Base-by-base conservation (phyloP, 1,140 invertebrate genomes). In the Drosophila bifasciata region DNA sequence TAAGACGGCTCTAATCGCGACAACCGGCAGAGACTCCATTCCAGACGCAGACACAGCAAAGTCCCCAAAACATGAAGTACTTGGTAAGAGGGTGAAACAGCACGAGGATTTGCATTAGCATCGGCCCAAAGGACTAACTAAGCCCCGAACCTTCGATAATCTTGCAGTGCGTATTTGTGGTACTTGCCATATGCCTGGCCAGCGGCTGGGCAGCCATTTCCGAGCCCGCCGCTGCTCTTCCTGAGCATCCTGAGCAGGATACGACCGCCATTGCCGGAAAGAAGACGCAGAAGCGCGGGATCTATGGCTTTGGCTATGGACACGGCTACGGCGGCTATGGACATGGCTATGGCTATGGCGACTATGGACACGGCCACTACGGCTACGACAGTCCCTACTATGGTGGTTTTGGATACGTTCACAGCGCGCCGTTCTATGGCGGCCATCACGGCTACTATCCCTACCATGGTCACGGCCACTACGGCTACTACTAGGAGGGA, bases 231-330 rank as follows among this genome's bases (percentile, higher is more conserved):
- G 32, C 3, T 36, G 32, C 32, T 36, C 32, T 13, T 5, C 49
- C 46, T 2, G 63, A 46, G n/a, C 46, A 55, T 8, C 48, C 55
- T 9, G 73, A 66, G 1, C 56, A 62, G 2, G 77, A 76, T 6
- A 28, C 68, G 17, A 51, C 56, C 8, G 41, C 69, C 6, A 44
- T 85, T 9, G 80, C 39, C 9, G 89, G 79, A 13, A 90, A 90
- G 68, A 90, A 89, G 67, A 89, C 80, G 2, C 85, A 90, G 21
- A 90, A 90, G 36, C 78, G 89, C 13, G 89, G 89, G 5, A 86
- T 89, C 23, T 90, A 84, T 21, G 89, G 89, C 1, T 89, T 49
- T 4, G 64, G 75, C 15, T 69, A 79, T 21, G 86, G 85, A 41
- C 63, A 86, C 16, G 84, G 64, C 4, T 49, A 67, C 61, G 66